These are phyloP conservation scores for Botia almorhae DNA, from an alignment of 2,797 vertebrate genomes.

Conservation along the genomic window DNA sequence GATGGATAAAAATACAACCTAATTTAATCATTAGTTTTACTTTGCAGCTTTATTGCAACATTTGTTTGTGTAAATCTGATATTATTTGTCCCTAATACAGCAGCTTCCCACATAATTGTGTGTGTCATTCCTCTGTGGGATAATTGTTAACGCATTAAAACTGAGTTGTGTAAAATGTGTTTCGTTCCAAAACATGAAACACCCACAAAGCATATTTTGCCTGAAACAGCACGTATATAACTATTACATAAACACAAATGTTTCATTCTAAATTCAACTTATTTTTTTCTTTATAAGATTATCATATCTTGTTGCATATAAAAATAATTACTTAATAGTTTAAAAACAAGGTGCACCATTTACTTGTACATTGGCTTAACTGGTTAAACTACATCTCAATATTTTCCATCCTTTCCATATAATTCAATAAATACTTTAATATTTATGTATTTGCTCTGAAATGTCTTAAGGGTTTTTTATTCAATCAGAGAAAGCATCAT, in stretches of 20 bases:
- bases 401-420: neutral
- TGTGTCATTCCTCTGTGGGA: slow-evolving; percentile 43
- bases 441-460: neutral
- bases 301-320: neutral
- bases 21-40: slow-evolving; percentile 28
- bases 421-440: neutral
- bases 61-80: slow-evolving; percentile 27
- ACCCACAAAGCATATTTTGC: neutral
- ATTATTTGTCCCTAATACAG: slow-evolving; percentile 32
- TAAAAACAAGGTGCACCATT: too few species aligned
- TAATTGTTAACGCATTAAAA: slow-evolving; percentile 38
- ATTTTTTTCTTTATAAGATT: neutral
- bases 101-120: slow-evolving; percentile 23
- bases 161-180: neutral
- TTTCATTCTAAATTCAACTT: too few species aligned
- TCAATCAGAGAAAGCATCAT: neutral
- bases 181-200: slow-evolving; percentile 9
- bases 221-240: neutral
- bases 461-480: neutral
- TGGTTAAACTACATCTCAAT: neutral
- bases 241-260: neutral
- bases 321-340: too few species aligned
- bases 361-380: too few species aligned
- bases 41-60: slow-evolving; percentile 2
- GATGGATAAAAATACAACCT: neutral